Evolutionary conservation across 2,113 vertebrate species (phyloP).

Genomic region (Pterophyllum scalare): DNA sequence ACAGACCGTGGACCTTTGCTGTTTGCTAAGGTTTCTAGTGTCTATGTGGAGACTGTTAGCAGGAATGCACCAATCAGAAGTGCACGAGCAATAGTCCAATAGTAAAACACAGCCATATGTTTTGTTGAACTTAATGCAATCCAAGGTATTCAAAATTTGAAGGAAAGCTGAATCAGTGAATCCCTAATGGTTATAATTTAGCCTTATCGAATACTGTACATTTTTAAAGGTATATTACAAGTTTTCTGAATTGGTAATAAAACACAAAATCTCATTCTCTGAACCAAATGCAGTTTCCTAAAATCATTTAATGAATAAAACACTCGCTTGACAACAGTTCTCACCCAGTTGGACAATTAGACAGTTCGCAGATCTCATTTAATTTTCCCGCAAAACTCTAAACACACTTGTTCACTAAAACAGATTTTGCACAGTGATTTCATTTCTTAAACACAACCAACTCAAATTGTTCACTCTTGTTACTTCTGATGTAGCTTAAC

Average conservation of each 20-base stretch:
- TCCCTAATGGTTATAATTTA: not conserved
- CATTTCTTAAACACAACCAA: not conserved
- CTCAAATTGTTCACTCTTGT: not conserved
- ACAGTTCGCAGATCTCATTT: no score
- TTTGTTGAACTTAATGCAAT: not conserved
- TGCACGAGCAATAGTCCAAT: fast-evolving
- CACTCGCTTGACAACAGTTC: not conserved
- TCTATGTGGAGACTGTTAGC: not conserved
- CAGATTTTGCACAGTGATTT: not conserved
- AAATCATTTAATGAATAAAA: no score
- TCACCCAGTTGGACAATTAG: not conserved
- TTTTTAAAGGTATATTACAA: not conserved
- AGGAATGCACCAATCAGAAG: not conserved
- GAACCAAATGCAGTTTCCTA: not conserved
- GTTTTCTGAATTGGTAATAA: not conserved
- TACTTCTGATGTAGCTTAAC: not conserved
- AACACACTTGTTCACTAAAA: not conserved
- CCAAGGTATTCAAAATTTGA: not conserved
- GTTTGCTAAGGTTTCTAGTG: not conserved
- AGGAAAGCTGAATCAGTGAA: not conserved
- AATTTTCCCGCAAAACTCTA: not conserved
- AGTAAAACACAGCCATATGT: not conserved
- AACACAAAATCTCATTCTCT: not conserved
- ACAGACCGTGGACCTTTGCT: not conserved
- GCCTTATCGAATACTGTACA: not conserved